These are phyloP conservation scores for Onychomys leucogaster DNA, from an alignment of 2,797 vertebrate species.

Conservation along the genomic window DNA sequence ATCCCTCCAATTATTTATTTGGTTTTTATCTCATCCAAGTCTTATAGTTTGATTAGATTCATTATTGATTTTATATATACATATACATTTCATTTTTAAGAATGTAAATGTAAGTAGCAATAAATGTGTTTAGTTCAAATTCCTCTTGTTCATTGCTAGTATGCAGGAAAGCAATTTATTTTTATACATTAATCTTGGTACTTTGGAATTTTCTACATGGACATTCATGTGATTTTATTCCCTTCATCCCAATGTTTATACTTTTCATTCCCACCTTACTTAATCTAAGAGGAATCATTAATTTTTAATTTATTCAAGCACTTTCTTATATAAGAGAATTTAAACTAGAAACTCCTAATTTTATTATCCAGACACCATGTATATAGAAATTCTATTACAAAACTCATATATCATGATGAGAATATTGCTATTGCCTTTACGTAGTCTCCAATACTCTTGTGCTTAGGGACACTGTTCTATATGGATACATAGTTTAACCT, in stretches of 20 bases:
- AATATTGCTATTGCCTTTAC: constrained; percentile 14
- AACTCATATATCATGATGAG: constrained; percentile 12
- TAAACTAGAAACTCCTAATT: constrained; percentile 2
- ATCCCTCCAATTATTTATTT: neutral
- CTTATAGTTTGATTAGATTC: neutral
- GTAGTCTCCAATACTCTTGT: neutral
- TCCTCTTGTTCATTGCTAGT: neutral
- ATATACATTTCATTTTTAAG: neutral
- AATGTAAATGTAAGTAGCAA: neutral
- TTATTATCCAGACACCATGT: neutral
- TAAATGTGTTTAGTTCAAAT: neutral
- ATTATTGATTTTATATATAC: neutral
- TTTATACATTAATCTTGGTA: neutral
- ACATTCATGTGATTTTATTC: neutral
- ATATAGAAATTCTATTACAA: constrained; percentile 5
- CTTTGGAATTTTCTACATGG: neutral
- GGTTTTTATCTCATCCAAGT: neutral
- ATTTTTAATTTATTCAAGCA: constrained; percentile 5
- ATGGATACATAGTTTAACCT: neutral
- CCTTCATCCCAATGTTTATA: neutral
- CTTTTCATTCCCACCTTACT: neutral
- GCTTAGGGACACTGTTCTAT: neutral
- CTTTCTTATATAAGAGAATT: neutral
- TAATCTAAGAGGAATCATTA: neutral
- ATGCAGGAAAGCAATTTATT: neutral